These are phyloP conservation scores for Kryptolebias marmoratus DNA, from an alignment of 2,113 vertebrate species.

Conservation along the genomic window DNA sequence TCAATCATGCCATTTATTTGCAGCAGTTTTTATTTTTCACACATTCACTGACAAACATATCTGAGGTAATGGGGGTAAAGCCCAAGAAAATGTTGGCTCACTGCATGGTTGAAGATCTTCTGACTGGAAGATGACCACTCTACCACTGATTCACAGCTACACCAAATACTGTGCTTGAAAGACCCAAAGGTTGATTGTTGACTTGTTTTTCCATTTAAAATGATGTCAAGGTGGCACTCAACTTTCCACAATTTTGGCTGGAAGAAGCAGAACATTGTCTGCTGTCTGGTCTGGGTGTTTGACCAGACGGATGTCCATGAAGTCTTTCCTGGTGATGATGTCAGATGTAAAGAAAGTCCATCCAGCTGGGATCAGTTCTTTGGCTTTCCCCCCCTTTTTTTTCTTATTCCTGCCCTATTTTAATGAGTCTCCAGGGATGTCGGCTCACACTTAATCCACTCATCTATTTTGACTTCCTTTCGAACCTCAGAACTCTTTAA, in stretches of 20 bases:
- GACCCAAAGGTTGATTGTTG: not conserved
- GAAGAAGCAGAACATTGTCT: not conserved
- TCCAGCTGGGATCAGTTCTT: conserved; percentile 72
- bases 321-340: conserved; percentile 42
- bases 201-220: not conserved
- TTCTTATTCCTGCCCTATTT: conserved; percentile 51
- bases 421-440: conserved; percentile 77
- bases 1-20: no score
- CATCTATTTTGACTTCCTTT: conserved; percentile 79
- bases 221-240: not conserved
- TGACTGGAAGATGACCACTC: not conserved
- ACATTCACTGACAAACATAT: no score
- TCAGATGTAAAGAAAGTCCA: conserved; percentile 62
- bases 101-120: no score
- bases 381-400: conserved; percentile 25
- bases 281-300: conserved; percentile 14
- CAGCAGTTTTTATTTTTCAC: no score
- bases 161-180: not conserved
- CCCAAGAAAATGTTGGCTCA: no score
- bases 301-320: conserved; percentile 34
- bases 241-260: not conserved
- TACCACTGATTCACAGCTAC: not conserved
- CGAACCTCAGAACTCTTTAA: conserved; percentile 70
- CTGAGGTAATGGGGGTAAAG: no score
- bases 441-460: conserved; percentile 77